Evolutionary conservation across 2,113 vertebrate species (phyloP).

Genomic region (Litocranius walleri): DNA sequence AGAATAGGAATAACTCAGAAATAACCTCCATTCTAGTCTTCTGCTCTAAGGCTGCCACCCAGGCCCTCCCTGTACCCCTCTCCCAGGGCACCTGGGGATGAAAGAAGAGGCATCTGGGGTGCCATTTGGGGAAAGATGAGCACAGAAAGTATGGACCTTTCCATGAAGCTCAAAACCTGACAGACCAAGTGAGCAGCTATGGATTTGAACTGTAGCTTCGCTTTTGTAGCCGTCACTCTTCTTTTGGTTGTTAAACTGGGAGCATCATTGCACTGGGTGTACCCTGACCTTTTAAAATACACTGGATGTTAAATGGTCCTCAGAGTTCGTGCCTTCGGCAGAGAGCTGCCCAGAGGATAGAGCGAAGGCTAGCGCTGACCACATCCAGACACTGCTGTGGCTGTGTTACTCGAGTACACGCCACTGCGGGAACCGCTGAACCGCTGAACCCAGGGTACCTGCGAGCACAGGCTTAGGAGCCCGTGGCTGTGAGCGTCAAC

Average conservation of each 20-base stretch:
- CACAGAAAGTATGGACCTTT: neutral
- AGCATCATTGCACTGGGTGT: too few relatives aligned
- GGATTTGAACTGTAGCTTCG: neutral
- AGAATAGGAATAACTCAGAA: neutral
- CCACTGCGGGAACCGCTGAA: neutral
- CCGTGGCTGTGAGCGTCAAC: neutral
- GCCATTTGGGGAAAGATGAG: neutral
- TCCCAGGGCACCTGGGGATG: neutral
- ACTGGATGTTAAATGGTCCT: neutral
- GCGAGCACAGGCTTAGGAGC: neutral
- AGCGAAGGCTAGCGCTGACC: neutral
- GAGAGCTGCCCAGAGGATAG: neutral
- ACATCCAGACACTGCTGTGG: too few relatives aligned
- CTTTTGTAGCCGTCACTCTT: neutral
- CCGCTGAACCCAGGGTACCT: neutral
- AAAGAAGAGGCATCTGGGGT: neutral
- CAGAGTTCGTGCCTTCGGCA: neutral
- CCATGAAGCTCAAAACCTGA: neutral
- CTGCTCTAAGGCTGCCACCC: too few relatives aligned
- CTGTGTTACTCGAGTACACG: rapidly evolving
- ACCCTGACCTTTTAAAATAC: neutral
- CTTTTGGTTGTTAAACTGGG: neutral
- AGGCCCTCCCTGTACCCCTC: rapidly evolving
- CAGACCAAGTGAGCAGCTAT: neutral
- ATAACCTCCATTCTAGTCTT: neutral